phyloP scores from a whole-genome alignment of 2,888 invertebrate genomes.

The Gnatocerus cornutus region DNA sequence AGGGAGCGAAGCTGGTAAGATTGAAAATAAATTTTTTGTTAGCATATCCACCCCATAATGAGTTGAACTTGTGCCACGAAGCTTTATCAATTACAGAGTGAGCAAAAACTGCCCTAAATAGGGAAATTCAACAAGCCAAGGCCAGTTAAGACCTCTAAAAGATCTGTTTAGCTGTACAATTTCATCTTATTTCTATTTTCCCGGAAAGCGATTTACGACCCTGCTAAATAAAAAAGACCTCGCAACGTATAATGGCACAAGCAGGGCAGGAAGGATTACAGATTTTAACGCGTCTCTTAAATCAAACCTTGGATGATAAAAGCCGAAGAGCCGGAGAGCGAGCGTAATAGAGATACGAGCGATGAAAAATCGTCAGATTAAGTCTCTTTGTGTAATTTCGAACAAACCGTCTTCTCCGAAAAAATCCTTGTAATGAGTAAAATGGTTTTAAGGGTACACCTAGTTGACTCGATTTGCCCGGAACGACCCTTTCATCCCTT shows the following conservation, averaged over 20 bases:
- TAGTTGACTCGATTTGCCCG: neutral
- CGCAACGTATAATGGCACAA: conserved; percentile 17
- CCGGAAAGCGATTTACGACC: conserved; percentile 9
- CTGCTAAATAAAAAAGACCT: conserved; percentile 18
- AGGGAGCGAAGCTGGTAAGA: no score
- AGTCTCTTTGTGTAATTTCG: conserved; percentile 48
- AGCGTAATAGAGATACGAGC: conserved; percentile 46
- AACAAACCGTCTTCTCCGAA: conserved; percentile 37
- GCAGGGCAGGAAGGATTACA: conserved; percentile 34
- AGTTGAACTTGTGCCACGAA: no score
- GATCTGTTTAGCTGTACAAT: no score
- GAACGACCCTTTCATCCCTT: conserved; percentile 7
- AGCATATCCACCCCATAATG: no score
- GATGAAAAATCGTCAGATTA: conserved; percentile 51
- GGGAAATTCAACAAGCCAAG: no score
- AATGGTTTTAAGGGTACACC: conserved; percentile 7
- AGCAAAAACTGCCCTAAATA: no score
- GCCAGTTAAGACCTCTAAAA: no score
- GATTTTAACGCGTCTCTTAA: conserved; percentile 42
- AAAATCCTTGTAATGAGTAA: conserved; percentile 1
- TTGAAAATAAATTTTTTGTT: no score
- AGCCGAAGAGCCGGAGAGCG: conserved; percentile 39
- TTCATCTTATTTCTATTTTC: conserved; percentile 1
- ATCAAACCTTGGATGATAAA: conserved; percentile 46
- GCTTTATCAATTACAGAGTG: no score